Evolutionary conservation across 2,888 invertebrate genomes (phyloP).

Genomic region (Gisinianus flammeolus): DNA sequence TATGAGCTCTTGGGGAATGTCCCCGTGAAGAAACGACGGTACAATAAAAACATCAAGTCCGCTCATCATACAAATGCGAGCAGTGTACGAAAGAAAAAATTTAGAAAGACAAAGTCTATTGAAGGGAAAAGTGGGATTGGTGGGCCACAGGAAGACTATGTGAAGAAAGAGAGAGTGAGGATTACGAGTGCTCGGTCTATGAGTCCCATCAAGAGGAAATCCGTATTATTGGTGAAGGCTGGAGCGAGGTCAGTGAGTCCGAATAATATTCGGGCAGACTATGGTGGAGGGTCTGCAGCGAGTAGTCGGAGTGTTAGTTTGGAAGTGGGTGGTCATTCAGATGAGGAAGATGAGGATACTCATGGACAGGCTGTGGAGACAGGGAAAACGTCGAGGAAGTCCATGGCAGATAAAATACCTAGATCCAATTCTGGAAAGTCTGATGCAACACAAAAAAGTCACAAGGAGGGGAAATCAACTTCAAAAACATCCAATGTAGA

Average conservation of each 20-base stretch:
- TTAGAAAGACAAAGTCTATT: slow-evolving; percentile 32
- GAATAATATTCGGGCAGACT: neutral
- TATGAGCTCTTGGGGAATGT: slow-evolving; percentile 60
- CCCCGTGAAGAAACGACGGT: slow-evolving; percentile 63
- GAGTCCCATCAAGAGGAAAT: slow-evolving; percentile 24
- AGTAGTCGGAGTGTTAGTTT: slow-evolving; percentile 37
- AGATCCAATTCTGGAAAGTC: neutral
- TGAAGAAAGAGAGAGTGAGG: slow-evolving; percentile 16
- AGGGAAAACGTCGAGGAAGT: slow-evolving; percentile 23
- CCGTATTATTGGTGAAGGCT: neutral
- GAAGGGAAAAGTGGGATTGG: slow-evolving; percentile 7
- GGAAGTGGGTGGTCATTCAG: slow-evolving; percentile 20
- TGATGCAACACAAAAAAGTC: too few relatives aligned
- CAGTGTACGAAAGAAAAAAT: slow-evolving; percentile 9
- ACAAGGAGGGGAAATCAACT: neutral
- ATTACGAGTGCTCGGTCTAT: slow-evolving; percentile 23
- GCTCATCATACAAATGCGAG: slow-evolving; percentile 38
- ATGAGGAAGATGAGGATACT: neutral
- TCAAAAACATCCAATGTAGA: neutral
- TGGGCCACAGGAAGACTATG: slow-evolving; percentile 22
- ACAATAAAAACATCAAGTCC: slow-evolving; percentile 38
- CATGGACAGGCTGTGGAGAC: neutral
- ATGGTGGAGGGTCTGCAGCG: neutral
- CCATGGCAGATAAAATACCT: slow-evolving; percentile 41
- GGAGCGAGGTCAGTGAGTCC: slow-evolving; percentile 29